Evolutionary conservation across 2,113 vertebrate species (phyloP).

Genomic region (Tragelaphus strepsiceros): DNA sequence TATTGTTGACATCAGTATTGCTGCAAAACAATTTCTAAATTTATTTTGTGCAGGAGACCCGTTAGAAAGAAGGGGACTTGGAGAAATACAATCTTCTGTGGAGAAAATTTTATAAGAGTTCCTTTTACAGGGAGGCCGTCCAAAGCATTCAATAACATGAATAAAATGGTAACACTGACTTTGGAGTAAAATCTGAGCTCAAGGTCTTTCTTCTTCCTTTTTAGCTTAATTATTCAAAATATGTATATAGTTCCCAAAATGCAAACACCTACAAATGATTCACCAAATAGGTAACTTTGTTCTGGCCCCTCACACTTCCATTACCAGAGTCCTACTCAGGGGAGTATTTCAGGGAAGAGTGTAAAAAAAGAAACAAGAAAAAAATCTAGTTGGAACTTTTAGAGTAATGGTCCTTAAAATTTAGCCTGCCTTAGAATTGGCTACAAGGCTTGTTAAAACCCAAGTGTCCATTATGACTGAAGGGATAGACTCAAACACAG

Average conservation of each 20-base stretch:
- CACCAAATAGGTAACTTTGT: neutral
- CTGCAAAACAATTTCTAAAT: constrained; percentile 9
- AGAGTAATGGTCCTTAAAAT: neutral
- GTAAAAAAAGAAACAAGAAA: neutral
- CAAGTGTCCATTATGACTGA: neutral
- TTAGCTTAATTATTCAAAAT: neutral
- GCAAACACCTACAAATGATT: neutral
- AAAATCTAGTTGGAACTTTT: neutral
- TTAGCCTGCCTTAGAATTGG: neutral
- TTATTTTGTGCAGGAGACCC: neutral
- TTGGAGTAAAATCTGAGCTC: neutral
- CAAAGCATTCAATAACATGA: constrained; percentile 4
- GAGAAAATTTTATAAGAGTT: neutral
- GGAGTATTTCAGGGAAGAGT: neutral
- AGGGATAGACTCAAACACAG: neutral
- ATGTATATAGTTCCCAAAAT: neutral
- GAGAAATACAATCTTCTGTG: neutral
- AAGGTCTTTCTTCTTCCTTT: neutral
- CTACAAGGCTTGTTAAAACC: neutral
- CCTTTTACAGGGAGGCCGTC: neutral
- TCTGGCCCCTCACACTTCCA: neutral
- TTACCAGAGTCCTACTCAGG: neutral
- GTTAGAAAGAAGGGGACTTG: neutral
- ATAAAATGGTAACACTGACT: neutral
- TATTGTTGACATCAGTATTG: neutral